Evolutionary conservation across 64 coral and sea anemone genomes (phyloP), one percentile per base, ranked within the genome.

Genomic region (Actinia equina): DNA sequence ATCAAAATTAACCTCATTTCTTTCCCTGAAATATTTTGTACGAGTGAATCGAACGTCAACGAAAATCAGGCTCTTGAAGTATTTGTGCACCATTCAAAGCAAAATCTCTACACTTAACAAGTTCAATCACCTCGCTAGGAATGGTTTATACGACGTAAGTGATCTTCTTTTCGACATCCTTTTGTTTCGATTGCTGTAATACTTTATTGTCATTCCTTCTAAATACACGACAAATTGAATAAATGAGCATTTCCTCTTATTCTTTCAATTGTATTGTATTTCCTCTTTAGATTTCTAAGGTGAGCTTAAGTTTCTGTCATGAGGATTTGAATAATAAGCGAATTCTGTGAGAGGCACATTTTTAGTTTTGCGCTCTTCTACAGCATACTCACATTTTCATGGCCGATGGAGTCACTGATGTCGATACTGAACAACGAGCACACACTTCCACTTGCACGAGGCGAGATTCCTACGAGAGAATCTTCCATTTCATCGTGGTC

Each of bases 401-500:
- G 62, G 1, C 62, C 62, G 10, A 20, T 65, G 55, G 54, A 57
- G 22, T 22, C 22, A 14, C 62, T 65, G 23, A 79, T 17, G 26
- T 79, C 77, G 16, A 79, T 17, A 20, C 77, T 79, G 20, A 79
- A 79, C 27, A 79, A 41, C 17, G 77, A 79, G 20, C 27, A 79
- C n/a, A 79, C 77, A 17, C 62, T 79, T 17, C 77, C 77, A 41
- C 77, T 79, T 79, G 77, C 44, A 10, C 44, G 27, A 43, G 27
- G 16, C 7, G 77, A 5, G n/a, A 23, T 5, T 65, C 62, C 26
- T 22, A 79, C 77, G 12, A 79, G 77, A 17, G n/a, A 17, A 79
- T 46, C 77, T 43, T 79, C 77, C 77, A 79, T 79, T 44, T 79
- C 77, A 44, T 79, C 17, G n/a, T 79, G 22, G 30, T 37, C 30